phyloP scores from a whole-genome alignment of 2,797 vertebrate genomes.

The Sarcophilus harrisii region DNA sequence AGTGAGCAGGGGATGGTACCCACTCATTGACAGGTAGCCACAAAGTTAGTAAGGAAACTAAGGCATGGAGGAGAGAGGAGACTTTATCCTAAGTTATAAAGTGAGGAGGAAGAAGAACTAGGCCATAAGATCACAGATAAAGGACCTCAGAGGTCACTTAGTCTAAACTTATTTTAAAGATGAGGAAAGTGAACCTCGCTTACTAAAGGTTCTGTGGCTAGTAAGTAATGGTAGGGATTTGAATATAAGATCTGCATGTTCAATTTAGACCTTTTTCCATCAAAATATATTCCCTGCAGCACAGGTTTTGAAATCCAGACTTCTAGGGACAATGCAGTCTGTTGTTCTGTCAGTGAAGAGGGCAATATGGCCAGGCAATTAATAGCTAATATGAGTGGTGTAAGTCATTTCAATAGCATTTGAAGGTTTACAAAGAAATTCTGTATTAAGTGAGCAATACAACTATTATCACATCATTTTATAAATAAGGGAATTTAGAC shows the following conservation, averaged over 20 bases:
- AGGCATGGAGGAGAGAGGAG: neutral
- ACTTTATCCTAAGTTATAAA: neutral
- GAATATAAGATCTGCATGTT: neutral
- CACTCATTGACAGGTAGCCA: neutral
- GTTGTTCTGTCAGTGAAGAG: neutral
- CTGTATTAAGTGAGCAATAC: neutral
- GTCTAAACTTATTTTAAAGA: neutral
- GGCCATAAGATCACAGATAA: neutral
- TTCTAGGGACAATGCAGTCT: neutral
- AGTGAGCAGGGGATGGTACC: neutral
- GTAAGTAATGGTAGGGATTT: neutral
- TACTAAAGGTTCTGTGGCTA: neutral
- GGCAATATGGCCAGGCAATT: neutral
- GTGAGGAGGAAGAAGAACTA: neutral
- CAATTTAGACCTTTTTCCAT: neutral
- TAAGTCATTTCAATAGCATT: neutral
- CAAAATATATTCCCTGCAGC: neutral
- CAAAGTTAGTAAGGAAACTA: neutral
- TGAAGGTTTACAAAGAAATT: neutral
- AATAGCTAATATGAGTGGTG: neutral
- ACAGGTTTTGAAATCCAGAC: neutral
- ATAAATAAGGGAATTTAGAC: neutral
- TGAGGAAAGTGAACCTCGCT: neutral
- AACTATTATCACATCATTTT: neutral
- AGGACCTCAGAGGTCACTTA: neutral